Base-by-base conservation (phyloP, 1,140 invertebrate species). In the Nixonia krombeini region DNA sequence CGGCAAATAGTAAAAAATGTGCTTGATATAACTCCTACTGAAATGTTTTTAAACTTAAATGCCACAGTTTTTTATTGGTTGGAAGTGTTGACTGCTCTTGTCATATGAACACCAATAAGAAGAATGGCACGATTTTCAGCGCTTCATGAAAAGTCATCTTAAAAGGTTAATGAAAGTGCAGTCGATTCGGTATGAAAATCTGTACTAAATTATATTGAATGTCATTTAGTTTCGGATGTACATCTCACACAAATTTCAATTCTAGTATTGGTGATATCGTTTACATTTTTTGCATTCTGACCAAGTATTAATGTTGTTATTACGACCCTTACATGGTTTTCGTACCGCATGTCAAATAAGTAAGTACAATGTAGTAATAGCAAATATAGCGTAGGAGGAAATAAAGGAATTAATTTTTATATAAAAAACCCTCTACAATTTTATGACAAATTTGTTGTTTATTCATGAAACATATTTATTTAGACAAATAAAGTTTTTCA, bases 121-220 rank as follows among this genome's bases (percentile, higher is more conserved):
- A 12, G 1, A 13, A 1, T 28, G 62, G 6, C 12, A 38, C 50
- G 41, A 49, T 58, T 53, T 38, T n/a, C 46, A 25, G 44, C 44
- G 44, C 49, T 44, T 45, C 21, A 29, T 67, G 56, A 46, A 18
- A 58, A 66, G 49, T 53, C 56, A 51, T 51, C 63, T 13, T 67
- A 67, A 67, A 58, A 51, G 37, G 29, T 37, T 59, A 66, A 58
- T 58, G 55, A 66, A 66, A 66, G 63, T 61, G 51, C 38, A 59
- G 63, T 59, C 56, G 63, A 67, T 59, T 59, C 45, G 18, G 49
- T 66, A 61, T 8, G 45, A 59, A 56, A 56, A 49, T 31, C 35
- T 45, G 13, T 50, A 38, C 51, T 66, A 53, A 18, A 58, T 65
- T 47, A 10, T 50, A 42, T 45, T 59, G 63, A 16, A 58, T 65